phyloP scores from a whole-genome alignment of 2,113 vertebrate species.

The Zingel zingel region DNA sequence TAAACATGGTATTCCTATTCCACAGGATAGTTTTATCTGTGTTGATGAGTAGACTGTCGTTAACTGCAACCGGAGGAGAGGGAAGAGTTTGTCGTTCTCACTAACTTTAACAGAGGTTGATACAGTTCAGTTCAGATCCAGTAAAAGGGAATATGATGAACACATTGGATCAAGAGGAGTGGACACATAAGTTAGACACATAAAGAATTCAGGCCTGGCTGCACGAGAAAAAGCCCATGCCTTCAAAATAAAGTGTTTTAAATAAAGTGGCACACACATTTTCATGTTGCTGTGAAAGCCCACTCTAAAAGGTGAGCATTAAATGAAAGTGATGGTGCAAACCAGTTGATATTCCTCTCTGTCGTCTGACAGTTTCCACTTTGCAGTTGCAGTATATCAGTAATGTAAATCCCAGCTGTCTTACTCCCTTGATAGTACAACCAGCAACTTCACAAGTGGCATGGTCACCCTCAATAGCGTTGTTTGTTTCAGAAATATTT shows the following conservation, averaged over 20 bases:
- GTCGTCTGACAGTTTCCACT: slow-evolving; percentile 28
- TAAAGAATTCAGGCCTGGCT: not conserved
- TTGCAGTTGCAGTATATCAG: slow-evolving; percentile 25
- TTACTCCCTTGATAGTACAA: slow-evolving; percentile 30
- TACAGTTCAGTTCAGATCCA: not conserved
- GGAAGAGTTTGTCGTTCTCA: not conserved
- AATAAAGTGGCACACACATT: not conserved
- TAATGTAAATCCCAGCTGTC: slow-evolving; percentile 45
- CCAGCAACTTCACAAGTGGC: slow-evolving; percentile 2
- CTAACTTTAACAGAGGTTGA: slow-evolving; percentile 19
- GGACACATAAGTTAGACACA: too few species aligned
- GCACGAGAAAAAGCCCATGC: not conserved
- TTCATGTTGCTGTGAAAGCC: not conserved
- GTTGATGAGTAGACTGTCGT: slow-evolving; percentile 19
- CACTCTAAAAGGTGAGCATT: not conserved
- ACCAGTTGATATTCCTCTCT: slow-evolving; percentile 1
- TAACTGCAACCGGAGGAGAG: not conserved
- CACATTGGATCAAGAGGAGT: not conserved
- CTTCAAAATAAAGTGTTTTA: not conserved
- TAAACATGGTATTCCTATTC: slow-evolving; percentile 44
- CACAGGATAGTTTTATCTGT: slow-evolving; percentile 3
- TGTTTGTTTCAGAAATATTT: not conserved
- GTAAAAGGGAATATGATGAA: slow-evolving; percentile 11
- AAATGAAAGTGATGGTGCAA: not conserved
- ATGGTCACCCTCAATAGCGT: not conserved